Evolutionary conservation across 2,888 invertebrate species (phyloP), one percentile per base, ranked within the genome.

Genomic region (Mycalesis mineus): DNA sequence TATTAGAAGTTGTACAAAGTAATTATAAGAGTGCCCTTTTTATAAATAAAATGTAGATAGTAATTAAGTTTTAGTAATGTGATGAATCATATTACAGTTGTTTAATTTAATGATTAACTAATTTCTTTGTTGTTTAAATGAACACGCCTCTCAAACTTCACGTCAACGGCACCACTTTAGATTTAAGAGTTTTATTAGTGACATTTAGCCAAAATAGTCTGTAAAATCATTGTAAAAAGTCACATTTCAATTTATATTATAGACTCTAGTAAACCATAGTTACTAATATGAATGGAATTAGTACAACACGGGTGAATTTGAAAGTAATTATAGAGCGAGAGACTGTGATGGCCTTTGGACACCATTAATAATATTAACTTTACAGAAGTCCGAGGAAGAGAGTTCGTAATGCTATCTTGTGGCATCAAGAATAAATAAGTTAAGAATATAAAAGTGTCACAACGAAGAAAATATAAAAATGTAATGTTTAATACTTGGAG

Each of bases 131-230:
- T 53, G 28, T 37, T 45, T 28, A 47, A 11, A 36, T 39, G 22
- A 37, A 55, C 53, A 31, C 39, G 48, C 45, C 54, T 44, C 15
- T 52, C 28, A 52, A 51, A 52, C 45, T 57, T 58, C 50, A 82
- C 84, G 80, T 69, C 77, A 74, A 87, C 73, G 86, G 88, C 88
- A 89, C 88, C 87, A 88, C 79, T 72, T 78, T 83, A 84, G 75
- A 65, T 44, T 22, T 88, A 87, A 85, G 82, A 72, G 75, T 74
- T 52, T 86, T 84, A 84, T 74, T 85, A 88, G 87, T 76, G 78
- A 87, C 82, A 77, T 86, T 86, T 89, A 89, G 88, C 88, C 88
- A 89, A 89, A 89, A 86, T 88, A 88, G 86, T 74, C 68, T 77
- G 81, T 77, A 80, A 75, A 68, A 67, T 74, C 80, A 82, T 82